Conservation (phyloP, 2,797 vertebrate genomes). For the Labroides dimidiatus region DNA sequence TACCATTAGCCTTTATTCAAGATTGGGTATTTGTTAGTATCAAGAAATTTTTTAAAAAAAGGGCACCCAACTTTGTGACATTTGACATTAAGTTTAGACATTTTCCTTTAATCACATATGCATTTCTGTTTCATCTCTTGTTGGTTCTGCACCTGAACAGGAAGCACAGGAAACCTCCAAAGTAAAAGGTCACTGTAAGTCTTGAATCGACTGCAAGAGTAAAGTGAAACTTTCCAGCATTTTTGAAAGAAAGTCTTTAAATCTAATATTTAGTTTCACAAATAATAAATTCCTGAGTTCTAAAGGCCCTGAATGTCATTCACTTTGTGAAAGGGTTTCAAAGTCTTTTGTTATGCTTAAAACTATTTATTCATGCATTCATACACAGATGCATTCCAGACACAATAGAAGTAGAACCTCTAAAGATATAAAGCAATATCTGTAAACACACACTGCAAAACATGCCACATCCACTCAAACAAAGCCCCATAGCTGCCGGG, state of each 20-base stretch:
- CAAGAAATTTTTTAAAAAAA: no score
- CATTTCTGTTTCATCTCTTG: no score
- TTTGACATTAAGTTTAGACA: no score
- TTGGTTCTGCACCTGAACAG: no score
- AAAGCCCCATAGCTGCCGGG: conserved; percentile 44
- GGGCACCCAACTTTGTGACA: no score
- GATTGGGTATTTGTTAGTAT: no score
- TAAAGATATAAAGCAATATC: conserved; percentile 49
- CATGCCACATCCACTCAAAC: conserved; percentile 62
- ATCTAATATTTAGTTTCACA: not conserved
- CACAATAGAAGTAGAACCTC: conserved; percentile 45
- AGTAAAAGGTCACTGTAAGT: no score
- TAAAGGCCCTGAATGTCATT: conserved; percentile 15
- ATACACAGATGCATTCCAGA: conserved; percentile 46
- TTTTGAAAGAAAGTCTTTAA: not conserved
- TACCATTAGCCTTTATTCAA: no score
- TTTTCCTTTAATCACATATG: no score
- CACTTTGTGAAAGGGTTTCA: conserved; percentile 24
- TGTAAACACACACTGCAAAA: conserved; percentile 58
- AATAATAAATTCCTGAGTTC: not conserved
- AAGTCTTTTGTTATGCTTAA: conserved; percentile 41
- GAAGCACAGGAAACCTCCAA: no score
- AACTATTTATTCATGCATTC: conserved; percentile 52
- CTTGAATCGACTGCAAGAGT: not conserved
- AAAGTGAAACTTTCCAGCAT: not conserved